Base-by-base conservation (phyloP, 1,140 invertebrate species). In the Camponotus vicinus region DNA sequence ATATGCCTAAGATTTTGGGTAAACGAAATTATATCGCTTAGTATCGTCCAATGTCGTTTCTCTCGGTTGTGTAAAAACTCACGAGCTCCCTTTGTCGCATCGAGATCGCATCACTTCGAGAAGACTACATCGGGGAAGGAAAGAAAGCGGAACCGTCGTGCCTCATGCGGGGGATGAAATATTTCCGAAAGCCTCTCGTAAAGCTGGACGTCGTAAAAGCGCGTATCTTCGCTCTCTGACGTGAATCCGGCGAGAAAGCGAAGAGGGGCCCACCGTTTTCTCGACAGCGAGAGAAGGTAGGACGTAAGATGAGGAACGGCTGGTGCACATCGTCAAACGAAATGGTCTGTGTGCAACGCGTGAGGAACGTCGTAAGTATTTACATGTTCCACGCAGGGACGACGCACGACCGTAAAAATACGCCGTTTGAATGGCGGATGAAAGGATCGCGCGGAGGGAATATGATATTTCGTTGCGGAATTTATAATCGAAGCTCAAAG, bases 131-230 rank as follows among this genome's bases (percentile, higher is more conserved):
- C 49, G 27, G 27, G 42, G 45, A 11, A 13, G 27, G 37, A 49
- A 66, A 52, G 55, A 61, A 83, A 83, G 40, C 55, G 79, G 27
- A 45, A 82, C 55, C 4, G 49, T n/a, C 76, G 63, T 15, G 32
- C 18, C 7, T 55, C 13, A 37, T 13, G 52, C 57, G 49, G 32
- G 55, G 86, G 64, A 75, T 70, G 85, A 93, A 91, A 92, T 90
- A 92, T 92, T 91, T 90, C 85, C 90, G 83, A 92, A 92, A 92
- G 89, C 82, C 79, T 89, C 87, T 91, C 88, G 69, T 91, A 91
- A 92, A 92, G 91, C 91, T 88, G 90, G 88, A 87, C 89, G 67
- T 91, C 92, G 89, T 93, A 92, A 93, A 93, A 91, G 82, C 86
- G 90, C 88, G 90, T 91, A 85, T 91, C 88, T 91, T 92, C 89